Evolutionary conservation across 1,140 invertebrate genomes (phyloP), one percentile per base, ranked within the genome.

Genomic region (Drosophila nigrodunni): DNA sequence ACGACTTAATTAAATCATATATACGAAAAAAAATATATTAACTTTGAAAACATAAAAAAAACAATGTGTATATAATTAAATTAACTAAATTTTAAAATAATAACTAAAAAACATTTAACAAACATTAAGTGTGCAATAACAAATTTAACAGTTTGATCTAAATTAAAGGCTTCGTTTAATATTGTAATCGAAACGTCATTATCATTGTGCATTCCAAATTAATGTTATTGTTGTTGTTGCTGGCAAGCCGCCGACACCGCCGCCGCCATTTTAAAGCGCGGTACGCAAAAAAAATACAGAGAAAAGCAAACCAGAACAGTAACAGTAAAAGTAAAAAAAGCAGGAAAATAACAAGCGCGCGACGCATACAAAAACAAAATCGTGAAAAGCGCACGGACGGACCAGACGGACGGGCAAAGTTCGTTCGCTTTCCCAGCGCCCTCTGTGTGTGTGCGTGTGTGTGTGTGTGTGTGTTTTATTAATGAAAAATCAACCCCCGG

Each of bases 401-500:
- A 49, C 21, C 25, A 6, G 25, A 30, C 25, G 43, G 43, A 44
- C 21, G 6, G 13, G 3, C 25, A 77, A 86, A 86, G 82, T 86
- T 86, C 81, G 68, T 80, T 80, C 73, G 62, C 73, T 80, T 71
- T 65, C 44, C 37, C 65, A 52, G 47, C 30, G 7, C 18, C 18
- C 18, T 25, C 25, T 30, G 25, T 30, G 25, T 25, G 25, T 30
- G 25, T 30, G 25, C 6, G 25, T 30, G 25, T 30, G 25, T 30
- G 25, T 30, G 25, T 30, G 25, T 30, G 25, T 30, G 25, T 30
- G 25, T 50, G 76, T 82, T 88, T 87, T 77, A 87, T 87, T 87
- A 87, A 87, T 88, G 83, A 88, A 83, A 87, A 87, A 83, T 77
- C 83, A 82, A 87, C 83, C 83, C 77, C 78, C 71, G 71, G 74